Evolutionary conservation across 2,888 invertebrate genomes (phyloP).

Genomic region (Cybosia mesomella): DNA sequence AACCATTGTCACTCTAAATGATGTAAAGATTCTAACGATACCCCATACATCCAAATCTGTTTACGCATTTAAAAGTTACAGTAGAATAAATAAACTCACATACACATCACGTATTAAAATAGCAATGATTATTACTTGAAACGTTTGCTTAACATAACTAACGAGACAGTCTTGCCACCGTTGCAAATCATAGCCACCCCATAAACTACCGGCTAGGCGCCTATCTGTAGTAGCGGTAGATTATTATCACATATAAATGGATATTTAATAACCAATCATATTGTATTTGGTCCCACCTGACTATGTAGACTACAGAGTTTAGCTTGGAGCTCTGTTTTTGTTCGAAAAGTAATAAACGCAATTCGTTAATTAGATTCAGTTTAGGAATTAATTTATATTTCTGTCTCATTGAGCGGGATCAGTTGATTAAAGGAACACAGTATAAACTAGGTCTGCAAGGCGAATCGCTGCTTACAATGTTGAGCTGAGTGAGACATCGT

Average conservation of each 20-base stretch:
- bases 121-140: too few relatives aligned
- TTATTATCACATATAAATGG: conserved; percentile 46
- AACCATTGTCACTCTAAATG: too few relatives aligned
- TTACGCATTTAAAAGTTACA: too few relatives aligned
- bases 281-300: conserved; percentile 18
- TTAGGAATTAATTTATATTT: neutral
- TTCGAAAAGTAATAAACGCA: conserved; percentile 8
- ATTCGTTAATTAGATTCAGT: neutral
- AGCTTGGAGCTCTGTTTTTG: neutral
- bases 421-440: too few relatives aligned
- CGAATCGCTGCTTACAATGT: too few relatives aligned
- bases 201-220: conserved; percentile 29
- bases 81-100: too few relatives aligned
- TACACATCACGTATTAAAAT: too few relatives aligned
- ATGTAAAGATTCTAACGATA: too few relatives aligned
- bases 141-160: neutral
- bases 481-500: too few relatives aligned
- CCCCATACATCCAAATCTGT: too few relatives aligned
- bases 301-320: conserved; percentile 10
- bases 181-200: conserved; percentile 9
- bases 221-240: conserved; percentile 24
- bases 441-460: too few relatives aligned
- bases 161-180: neutral
- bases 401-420: too few relatives aligned
- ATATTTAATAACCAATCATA: conserved; percentile 38